Base-by-base conservation (phyloP, 2,797 vertebrate species). In the Hypotaenidia philippensis region DNA sequence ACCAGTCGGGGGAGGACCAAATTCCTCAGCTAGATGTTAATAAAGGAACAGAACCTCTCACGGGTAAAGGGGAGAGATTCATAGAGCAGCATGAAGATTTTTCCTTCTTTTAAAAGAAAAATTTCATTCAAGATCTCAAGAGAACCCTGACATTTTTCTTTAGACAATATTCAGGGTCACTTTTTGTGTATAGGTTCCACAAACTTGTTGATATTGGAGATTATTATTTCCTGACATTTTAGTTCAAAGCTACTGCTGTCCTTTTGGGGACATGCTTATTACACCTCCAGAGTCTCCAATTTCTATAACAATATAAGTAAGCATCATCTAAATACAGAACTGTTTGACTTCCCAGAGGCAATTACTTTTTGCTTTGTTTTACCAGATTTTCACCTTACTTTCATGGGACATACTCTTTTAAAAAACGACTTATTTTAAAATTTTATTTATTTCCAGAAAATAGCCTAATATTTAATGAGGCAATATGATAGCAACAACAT, bases 1-100 rank as follows among this genome's bases (percentile, higher is more conserved):
- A 29, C 0, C 0, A 38, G 3, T 23, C 34, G 49, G 12, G 8
- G 11, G 14, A 85, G 78, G 47, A 52, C 2, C 19, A 77, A n/a
- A 56, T 69, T 77, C 21, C 12, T 47, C 31, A 74, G 27, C 13
- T n/a, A 11, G 9, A 57, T 69, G 21, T 40, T 41, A 38, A 18
- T 21, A 53, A 44, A 50, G n/a, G 20, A 81, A 44, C 10, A 47
- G 4, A 50, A 41, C 1, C 3, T 53, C 45, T n/a, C 78, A 14
- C 23, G 64, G 13, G 4, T 65, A 61, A 77, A 83, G 18, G 40
- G 74, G 40, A 65, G 11, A 23, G 26, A 56, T 49, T 57, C 29
- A 74, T 5, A 53, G 31, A 70, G 26, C 8, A 65, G 14, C 26
- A 25, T 66, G 27, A 82, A 78, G 17, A 11, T 10, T 27, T 78